These are phyloP conservation scores for Merops nubicus DNA, from an alignment of 2,113 vertebrate species.

Conservation along the genomic window DNA sequence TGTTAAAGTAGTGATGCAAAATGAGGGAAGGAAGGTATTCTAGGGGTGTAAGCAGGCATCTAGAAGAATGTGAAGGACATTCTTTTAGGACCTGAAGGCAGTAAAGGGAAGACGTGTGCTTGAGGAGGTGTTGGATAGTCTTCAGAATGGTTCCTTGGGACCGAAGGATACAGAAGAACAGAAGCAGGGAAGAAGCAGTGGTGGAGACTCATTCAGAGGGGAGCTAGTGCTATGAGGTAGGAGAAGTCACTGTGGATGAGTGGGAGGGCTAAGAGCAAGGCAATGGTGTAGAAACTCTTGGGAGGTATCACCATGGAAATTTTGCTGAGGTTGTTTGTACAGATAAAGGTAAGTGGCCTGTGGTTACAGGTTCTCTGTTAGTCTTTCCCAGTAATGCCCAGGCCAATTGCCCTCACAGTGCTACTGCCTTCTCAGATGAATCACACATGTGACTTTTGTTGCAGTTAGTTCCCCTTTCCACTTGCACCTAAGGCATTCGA, in stretches of 20 bases:
- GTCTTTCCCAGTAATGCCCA: background rate
- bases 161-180: background rate
- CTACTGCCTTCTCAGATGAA: background rate
- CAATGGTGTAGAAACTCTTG: background rate
- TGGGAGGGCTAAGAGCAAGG: background rate
- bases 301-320: background rate
- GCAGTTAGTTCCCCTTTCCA: background rate
- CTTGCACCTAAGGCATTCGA: background rate
- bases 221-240: background rate
- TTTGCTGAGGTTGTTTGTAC: background rate
- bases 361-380: background rate
- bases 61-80: background rate
- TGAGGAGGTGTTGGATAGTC: background rate
- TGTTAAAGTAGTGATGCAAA: background rate
- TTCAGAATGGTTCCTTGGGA: background rate
- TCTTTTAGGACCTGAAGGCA: background rate
- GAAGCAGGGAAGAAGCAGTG: background rate
- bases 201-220: background rate
- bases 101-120: background rate
- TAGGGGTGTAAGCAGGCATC: background rate
- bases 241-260: background rate
- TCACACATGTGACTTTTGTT: accelerated
- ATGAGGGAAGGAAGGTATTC: background rate
- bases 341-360: background rate
- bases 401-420: background rate